Percentiles rank a stretch among this genome's conserved stretches.
Conservation (phyloP, 2,113 vertebrate genomes). For the Silurus meridionalis region DNA sequence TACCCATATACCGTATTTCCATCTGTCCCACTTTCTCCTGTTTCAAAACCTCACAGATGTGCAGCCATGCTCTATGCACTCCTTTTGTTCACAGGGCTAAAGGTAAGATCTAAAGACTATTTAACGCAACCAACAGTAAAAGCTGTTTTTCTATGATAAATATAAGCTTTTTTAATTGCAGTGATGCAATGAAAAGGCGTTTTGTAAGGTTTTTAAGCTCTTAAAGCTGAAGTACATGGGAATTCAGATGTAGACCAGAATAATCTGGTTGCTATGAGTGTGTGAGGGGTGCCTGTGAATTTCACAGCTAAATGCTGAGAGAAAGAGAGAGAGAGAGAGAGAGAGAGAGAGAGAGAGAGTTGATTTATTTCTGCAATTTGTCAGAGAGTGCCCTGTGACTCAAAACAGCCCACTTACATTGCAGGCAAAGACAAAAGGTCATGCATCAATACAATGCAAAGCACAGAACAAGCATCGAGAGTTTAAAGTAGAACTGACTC, state of each 20-base stretch:
- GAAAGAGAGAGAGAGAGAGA: too few species aligned
- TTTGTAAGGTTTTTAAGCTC: constrained; percentile 34
- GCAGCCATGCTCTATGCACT: constrained; percentile 36
- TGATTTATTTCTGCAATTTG: constrained; percentile 57
- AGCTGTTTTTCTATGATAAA: constrained; percentile 46
- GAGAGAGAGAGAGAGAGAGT: constrained; percentile 15
- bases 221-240: constrained; percentile 44
- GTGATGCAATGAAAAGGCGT: constrained; percentile 39
- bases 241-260: constrained; percentile 43
- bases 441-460: constrained; percentile 41
- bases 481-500: not conserved
- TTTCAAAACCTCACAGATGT: constrained; percentile 53
- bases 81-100: constrained; percentile 33
- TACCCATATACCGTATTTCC: constrained; percentile 43
- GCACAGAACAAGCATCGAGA: constrained; percentile 22
- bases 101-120: constrained; percentile 41
- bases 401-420: constrained; percentile 53
- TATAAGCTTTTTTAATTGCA: constrained; percentile 49
- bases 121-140: constrained; percentile 41
- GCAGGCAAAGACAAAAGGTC: constrained; percentile 56
- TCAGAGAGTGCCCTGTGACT: constrained; percentile 49
- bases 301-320: constrained; percentile 54
- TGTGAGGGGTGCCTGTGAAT: constrained; percentile 49
- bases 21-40: constrained; percentile 38
- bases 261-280: constrained; percentile 47